phyloP scores from a whole-genome alignment of 2,797 vertebrate species.

The Calcarius lapponicus region DNA sequence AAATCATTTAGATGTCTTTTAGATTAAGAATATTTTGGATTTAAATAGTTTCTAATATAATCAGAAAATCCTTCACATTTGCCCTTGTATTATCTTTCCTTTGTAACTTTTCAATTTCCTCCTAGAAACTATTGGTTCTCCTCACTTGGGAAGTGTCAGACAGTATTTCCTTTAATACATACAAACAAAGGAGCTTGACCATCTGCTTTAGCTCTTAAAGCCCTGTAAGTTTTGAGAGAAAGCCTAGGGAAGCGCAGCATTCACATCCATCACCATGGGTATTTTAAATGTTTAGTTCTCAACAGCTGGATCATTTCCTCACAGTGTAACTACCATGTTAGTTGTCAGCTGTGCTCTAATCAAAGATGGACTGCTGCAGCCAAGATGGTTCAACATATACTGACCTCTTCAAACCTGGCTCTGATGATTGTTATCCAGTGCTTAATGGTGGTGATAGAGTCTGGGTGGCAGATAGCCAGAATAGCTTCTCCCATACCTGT shows the following conservation, averaged over 20 bases:
- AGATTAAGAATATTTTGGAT: neutral
- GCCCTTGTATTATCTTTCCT: neutral
- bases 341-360: neutral
- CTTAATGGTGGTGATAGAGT: slow-evolving; percentile 98
- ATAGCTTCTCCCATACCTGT: slow-evolving; percentile 92
- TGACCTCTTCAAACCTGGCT: slow-evolving; percentile 98
- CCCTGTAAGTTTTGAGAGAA: neutral
- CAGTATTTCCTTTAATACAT: slow-evolving; percentile 12
- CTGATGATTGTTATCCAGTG: slow-evolving; percentile 99
- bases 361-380: neutral
- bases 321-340: neutral
- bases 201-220: slow-evolving; percentile 45
- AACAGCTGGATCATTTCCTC: slow-evolving; percentile 28
- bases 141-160: neutral
- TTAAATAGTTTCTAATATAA: neutral
- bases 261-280: neutral
- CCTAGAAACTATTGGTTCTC: neutral
- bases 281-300: slow-evolving; percentile 39
- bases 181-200: slow-evolving; percentile 18
- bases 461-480: slow-evolving; percentile 94
- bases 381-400: slow-evolving; percentile 36
- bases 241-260: neutral
- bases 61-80: neutral
- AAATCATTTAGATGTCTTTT: neutral
- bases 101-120: neutral